A percentile compares a stretch with the other conserved stretches of the same genome.
phyloP scores from a whole-genome alignment of 92 coral and sea anemone species.

The Actinernus sp. region DNA sequence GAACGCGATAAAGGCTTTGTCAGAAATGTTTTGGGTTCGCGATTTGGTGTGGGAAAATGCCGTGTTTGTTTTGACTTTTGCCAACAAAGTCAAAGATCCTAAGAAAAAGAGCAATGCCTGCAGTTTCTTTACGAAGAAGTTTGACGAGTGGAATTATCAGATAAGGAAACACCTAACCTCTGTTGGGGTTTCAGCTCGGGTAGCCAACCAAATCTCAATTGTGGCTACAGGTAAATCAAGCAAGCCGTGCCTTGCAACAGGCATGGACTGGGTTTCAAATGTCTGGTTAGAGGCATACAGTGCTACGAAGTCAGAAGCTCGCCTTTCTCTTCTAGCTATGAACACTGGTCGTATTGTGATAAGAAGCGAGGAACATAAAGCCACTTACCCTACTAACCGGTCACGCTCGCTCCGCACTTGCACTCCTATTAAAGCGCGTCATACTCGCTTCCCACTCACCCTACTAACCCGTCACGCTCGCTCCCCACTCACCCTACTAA shows the following conservation, averaged over 20 bases:
- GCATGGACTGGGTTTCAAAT: slow-evolving; percentile 31
- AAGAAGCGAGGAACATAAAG: too few relatives aligned
- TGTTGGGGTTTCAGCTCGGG: neutral
- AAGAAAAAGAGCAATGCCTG: neutral
- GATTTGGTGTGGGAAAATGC: slow-evolving; percentile 43
- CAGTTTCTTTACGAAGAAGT: neutral
- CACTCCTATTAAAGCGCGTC: too few relatives aligned
- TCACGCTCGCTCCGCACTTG: too few relatives aligned
- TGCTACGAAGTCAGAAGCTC: slow-evolving; percentile 1
- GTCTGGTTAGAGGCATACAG: slow-evolving; percentile 35
- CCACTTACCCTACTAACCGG: too few relatives aligned
- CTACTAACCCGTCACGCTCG: too few relatives aligned
- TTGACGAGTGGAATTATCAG: neutral
- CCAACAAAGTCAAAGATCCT: slow-evolving; percentile 1
- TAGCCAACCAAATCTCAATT: slow-evolving; percentile 22
- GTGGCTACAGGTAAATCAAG: slow-evolving; percentile 36
- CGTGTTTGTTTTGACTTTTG: slow-evolving; percentile 48
- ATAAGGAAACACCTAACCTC: neutral
- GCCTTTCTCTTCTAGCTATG: slow-evolving; percentile 8
- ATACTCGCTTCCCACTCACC: too few relatives aligned
- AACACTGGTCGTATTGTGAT: too few relatives aligned
- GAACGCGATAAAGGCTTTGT: slow-evolving; percentile 22
- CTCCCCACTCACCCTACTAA: too few relatives aligned
- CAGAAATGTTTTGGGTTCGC: slow-evolving; percentile 22
- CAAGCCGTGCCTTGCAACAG: slow-evolving; percentile 28